Evolutionary conservation across 2,113 vertebrate genomes (phyloP).

Genomic region (Halichoerus grypus): DNA sequence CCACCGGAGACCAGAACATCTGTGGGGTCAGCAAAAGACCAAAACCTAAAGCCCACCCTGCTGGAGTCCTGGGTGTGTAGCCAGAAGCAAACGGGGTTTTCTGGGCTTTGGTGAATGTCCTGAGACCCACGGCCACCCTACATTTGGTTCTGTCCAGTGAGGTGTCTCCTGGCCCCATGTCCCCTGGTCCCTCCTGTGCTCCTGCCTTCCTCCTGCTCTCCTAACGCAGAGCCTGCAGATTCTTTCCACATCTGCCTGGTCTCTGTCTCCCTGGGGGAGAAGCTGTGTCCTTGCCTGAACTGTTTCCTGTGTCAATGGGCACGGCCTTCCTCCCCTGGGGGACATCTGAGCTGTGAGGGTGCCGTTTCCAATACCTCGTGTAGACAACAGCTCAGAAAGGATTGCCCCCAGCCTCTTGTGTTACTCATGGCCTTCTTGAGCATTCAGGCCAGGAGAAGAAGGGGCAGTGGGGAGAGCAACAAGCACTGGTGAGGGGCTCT

Average conservation of each 20-base stretch:
- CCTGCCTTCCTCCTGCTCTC: background rate
- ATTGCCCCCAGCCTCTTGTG: background rate
- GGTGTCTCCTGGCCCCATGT: background rate
- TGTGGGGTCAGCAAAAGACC: background rate
- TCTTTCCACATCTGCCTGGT: background rate
- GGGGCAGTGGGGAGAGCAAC: background rate
- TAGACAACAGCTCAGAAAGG: background rate
- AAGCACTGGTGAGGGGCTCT: background rate
- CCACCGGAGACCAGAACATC: background rate
- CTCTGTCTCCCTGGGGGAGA: background rate
- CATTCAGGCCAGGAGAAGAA: background rate
- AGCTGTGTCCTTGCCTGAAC: background rate
- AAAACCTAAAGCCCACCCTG: background rate
- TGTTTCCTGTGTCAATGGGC: background rate
- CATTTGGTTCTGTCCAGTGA: background rate
- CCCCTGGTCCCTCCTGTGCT: background rate
- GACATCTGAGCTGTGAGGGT: background rate
- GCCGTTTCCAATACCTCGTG: background rate
- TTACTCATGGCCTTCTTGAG: background rate
- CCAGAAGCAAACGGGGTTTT: background rate
- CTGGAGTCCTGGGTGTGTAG: too few relatives aligned
- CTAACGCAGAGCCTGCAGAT: background rate
- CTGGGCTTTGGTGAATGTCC: background rate
- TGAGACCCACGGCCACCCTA: too few relatives aligned
- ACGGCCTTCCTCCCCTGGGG: background rate